Percentiles rank a stretch among this genome's conserved stretches.
These are phyloP conservation scores for Phrynosoma blainvillii DNA, from an alignment of 2,113 vertebrate species.

Conservation along the genomic window DNA sequence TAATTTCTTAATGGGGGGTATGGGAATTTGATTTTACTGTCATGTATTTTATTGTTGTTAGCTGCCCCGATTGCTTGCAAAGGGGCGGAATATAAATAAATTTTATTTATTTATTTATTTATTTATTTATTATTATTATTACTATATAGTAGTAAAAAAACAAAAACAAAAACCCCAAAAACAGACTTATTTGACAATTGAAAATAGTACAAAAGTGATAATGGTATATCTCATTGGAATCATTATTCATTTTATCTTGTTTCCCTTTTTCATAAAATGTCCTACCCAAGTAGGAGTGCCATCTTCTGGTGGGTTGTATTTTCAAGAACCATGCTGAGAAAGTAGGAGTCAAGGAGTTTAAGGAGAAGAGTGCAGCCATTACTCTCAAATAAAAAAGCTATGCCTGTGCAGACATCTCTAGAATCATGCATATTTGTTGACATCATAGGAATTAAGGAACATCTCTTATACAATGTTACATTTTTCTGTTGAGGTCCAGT, in stretches of 20 bases:
- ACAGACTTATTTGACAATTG: neutral
- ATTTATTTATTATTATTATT: too few relatives aligned
- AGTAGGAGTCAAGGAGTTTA: neutral
- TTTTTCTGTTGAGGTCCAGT: neutral
- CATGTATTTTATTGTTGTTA: too few relatives aligned
- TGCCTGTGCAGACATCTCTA: neutral
- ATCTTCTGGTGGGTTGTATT: slow-evolving; percentile 25
- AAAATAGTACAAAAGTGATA: neutral
- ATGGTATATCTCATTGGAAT: neutral
- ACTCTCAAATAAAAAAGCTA: neutral
- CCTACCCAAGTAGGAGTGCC: neutral
- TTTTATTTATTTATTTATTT: too few relatives aligned
- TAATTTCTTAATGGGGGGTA: too few relatives aligned
- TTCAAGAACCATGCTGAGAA: slow-evolving; percentile 7
- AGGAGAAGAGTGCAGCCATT: neutral
- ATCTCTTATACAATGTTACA: neutral
- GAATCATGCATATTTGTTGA: neutral
- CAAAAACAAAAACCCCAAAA: neutral
- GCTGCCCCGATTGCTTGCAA: too few relatives aligned
- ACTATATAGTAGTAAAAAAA: neutral
- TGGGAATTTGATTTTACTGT: too few relatives aligned
- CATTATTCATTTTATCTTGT: neutral
- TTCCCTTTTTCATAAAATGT: fast-evolving
- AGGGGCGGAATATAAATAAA: too few relatives aligned
- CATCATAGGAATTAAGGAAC: neutral